Percentiles rank a stretch among this genome's conserved stretches.
Conservation (phyloP, 2,797 vertebrate species). For the Heteromormyrus szaboi region DNA sequence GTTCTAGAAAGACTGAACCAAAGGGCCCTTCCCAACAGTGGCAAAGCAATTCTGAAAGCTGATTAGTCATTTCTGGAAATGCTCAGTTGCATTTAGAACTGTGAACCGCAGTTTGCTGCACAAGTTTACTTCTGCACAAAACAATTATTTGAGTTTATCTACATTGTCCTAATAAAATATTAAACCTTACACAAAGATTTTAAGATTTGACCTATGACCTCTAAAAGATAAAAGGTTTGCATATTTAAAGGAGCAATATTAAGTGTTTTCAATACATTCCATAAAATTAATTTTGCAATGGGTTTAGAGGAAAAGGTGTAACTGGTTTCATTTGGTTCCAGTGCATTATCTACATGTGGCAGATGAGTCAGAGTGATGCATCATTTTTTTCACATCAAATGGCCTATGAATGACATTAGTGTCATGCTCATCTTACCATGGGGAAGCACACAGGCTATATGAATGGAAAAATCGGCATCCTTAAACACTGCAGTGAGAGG, state of each 20-base stretch:
- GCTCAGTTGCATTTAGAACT: not conserved
- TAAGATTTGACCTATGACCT: not conserved
- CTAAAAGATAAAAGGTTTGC: not conserved
- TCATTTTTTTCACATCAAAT: not conserved
- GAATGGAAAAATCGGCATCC: not conserved
- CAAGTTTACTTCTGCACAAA: not conserved
- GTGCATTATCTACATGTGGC: not conserved
- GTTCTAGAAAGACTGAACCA: not conserved
- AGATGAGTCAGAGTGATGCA: not conserved
- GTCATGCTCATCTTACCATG: not conserved
- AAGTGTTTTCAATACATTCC: not conserved
- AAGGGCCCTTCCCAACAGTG: not conserved
- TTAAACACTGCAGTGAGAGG: not conserved
- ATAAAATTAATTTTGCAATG: not conserved
- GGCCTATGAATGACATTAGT: not conserved
- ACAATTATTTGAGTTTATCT: not conserved
- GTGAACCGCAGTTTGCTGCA: not conserved
- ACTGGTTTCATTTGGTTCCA: not conserved
- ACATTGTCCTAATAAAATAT: not conserved
- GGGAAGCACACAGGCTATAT: not conserved
- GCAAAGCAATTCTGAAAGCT: not conserved
- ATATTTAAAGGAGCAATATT: not conserved
- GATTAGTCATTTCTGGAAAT: not conserved
- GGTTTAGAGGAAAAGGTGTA: not conserved
- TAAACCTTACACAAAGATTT: not conserved